Base-by-base conservation (phyloP, 2,113 vertebrate genomes). In the Acinonyx jubatus region DNA sequence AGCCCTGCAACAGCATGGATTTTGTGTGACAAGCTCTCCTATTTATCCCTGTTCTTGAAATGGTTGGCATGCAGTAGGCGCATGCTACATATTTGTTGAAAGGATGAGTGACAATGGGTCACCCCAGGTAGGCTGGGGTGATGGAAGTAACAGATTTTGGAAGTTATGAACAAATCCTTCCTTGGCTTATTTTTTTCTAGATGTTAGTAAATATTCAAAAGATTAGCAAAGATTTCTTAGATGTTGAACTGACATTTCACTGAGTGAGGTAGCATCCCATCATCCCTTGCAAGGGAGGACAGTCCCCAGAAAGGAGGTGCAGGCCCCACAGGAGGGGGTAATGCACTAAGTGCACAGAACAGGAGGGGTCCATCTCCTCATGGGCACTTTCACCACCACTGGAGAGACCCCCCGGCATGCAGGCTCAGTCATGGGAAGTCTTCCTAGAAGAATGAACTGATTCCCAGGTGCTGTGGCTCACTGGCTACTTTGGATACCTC, bases 301-400 rank as follows among this genome's bases (percentile, higher is more conserved):
- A 45, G 11, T 65, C 31, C 45, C 19, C 23, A 27, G n/a, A n/a
- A 50, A 78, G 23, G 23, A 50, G 45, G 68, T 23, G 27, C 61
- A 48, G 23, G 6, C 6, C 4, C 45, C 45, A 50, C 1, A 5
- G 50, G 23, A n/a, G 23, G 45, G 9, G 4, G 5, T 78, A 23
- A 27, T 48, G 25, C 41, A 31, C n/a, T 13, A 11, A 52, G 18
- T 5, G 3, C 33, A 21, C 33, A 27, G 31, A 48, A 29, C 19
- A 38, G 73, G 14, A 57, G 41, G 48, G 7, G 0, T 25, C 71
- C 2, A 1, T 13, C 31, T 50, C 5, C 36, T 23, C 8, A 7
- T 7, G 68, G 1, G 0, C 4, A 31, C 36, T 38, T 73, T 73
- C 0, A 0, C 36, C 14, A 7, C 12, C n/a, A 52, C 7, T 41